These are phyloP conservation scores for Yponomeuta malinellus DNA, from an alignment of 2,888 invertebrate species.

Conservation along the genomic window DNA sequence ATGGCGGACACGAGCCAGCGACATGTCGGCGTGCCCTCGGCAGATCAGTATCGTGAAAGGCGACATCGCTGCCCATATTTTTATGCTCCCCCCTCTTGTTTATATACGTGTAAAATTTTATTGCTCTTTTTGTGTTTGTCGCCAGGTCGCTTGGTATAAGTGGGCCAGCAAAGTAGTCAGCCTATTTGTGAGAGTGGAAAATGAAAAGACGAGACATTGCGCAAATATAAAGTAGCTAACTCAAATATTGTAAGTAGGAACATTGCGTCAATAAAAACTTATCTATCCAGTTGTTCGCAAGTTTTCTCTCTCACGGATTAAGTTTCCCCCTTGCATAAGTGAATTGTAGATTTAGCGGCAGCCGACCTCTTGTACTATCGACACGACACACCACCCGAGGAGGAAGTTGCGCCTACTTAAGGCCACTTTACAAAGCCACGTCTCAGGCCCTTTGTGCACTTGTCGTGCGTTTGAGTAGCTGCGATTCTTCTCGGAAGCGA, in stretches of 20 bases:
- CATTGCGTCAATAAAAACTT: slow-evolving; percentile 21
- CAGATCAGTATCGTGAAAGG: slow-evolving; percentile 36
- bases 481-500: slow-evolving; percentile 52
- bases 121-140: slow-evolving; percentile 6
- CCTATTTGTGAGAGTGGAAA: not conserved
- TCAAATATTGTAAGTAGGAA: slow-evolving; percentile 8
- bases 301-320: slow-evolving; percentile 37
- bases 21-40: slow-evolving; percentile 25
- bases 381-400: slow-evolving; percentile 24
- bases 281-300: slow-evolving; percentile 34
- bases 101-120: slow-evolving; percentile 14
- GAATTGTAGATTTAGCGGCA: slow-evolving; percentile 42
- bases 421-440: slow-evolving; percentile 49
- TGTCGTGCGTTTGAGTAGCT: slow-evolving; percentile 54
- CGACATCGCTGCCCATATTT: slow-evolving; percentile 30
- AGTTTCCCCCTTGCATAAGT: slow-evolving; percentile 47
- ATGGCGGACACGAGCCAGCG: slow-evolving; percentile 20
- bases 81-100: slow-evolving; percentile 19
- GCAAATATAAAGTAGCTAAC: slow-evolving; percentile 7
- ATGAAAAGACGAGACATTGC: slow-evolving; percentile 3
- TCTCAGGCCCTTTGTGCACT: slow-evolving; percentile 52
- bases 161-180: not conserved
- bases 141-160: not conserved
- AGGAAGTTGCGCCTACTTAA: slow-evolving; percentile 44
- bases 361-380: slow-evolving; percentile 38